Evolutionary conservation across 2,113 vertebrate genomes (phyloP), one percentile per base, ranked within the genome.

Genomic region (Grus americana): DNA sequence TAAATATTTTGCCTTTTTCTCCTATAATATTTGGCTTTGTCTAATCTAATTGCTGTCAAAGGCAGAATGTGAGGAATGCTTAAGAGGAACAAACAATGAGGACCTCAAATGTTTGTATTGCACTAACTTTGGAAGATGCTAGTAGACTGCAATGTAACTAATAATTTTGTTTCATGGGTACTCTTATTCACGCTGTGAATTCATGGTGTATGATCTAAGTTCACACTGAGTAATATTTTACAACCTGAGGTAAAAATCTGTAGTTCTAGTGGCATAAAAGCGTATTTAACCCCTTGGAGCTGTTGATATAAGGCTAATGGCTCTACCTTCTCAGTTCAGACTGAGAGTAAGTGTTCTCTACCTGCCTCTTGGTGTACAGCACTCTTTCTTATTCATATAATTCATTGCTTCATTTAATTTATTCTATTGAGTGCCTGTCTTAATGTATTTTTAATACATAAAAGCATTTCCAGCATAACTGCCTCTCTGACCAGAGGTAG

Each of bases 1-100:
- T 98, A 98, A 98, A 98, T 98, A 98, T 98, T 98, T 98, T 98
- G 97, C 97, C 93, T 98, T 97, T 96, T 93, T 12, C 92, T 98
- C 87, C 91, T 95, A 93, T 98, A 98, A 97, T 98, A 96, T 98
- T 98, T 97, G 97, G 93, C 90, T 98, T 95, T 98, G 95, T 98
- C 96, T 92, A 82, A 95, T 97, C 94, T 97, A 98, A 98, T 98
- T 98, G 97, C 98, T 97, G 95, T 98, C 97, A 97, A 88, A 98
- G 96, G 94, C 97, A 97, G 97, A 95, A 97, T 86, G 94, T 88
- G 93, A 82, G 91, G 81, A 82, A 81, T 85, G 79, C 61, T 93
- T 4, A 32, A 95, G 66, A 95, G 95, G 96, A 97, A 93, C 94
- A 96, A 97, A 98, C 76, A 98, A 91, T 23, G 61, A 96, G 84